Conservation (phyloP, 2,797 vertebrate genomes). For the Sebastes vulpes region DNA sequence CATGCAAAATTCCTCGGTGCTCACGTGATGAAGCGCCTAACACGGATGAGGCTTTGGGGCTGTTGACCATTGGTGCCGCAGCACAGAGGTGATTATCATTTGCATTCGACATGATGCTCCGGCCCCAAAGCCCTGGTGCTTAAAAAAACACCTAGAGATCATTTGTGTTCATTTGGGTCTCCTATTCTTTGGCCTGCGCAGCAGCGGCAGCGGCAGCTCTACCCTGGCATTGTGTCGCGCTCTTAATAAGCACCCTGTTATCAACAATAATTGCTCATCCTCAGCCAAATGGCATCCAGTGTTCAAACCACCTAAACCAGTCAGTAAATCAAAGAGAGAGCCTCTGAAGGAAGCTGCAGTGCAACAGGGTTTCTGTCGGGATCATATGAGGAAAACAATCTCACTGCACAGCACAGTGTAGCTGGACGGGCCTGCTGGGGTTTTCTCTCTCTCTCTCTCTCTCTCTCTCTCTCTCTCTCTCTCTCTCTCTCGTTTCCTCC, state of each 20-base stretch:
- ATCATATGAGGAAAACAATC: conserved; percentile 27
- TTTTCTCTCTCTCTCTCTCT: not conserved
- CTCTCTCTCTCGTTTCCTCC: conserved; percentile 30
- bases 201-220: conserved; percentile 25
- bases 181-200: conserved; percentile 55
- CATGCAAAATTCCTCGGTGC: conserved; percentile 72
- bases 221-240: conserved; percentile 7
- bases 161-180: conserved; percentile 83
- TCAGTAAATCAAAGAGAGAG: conserved; percentile 4
- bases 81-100: conserved; percentile 78
- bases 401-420: not conserved
- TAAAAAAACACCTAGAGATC: conserved; percentile 81
- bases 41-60: conserved; percentile 53
- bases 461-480: not conserved
- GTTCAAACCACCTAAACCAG: conserved; percentile 44
- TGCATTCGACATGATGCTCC: conserved; percentile 81
- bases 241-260: conserved; percentile 11
- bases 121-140: conserved; percentile 56
- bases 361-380: not conserved
- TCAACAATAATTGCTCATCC: conserved; percentile 21
- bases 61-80: conserved; percentile 54
- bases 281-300: not conserved
- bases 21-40: conserved; percentile 50
- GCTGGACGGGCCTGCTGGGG: not conserved
- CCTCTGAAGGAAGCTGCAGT: not conserved